Base-by-base conservation (phyloP, 2,113 vertebrate genomes). In the Rattus norvegicus region DNA sequence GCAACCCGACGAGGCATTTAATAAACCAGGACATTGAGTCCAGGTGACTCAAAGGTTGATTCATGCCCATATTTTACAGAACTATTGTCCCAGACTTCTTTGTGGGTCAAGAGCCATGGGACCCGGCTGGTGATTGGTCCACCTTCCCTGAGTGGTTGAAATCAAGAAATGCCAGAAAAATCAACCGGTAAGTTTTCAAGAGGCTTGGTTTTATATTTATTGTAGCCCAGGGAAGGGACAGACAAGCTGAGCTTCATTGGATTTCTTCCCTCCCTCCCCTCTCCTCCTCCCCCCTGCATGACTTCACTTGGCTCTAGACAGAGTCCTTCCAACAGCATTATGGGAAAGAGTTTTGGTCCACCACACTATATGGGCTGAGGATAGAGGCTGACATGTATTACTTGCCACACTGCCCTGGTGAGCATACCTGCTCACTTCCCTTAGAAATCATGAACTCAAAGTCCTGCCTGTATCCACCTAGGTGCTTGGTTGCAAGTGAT, bases 41-140 rank as follows among this genome's bases (percentile, higher is more conserved):
- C 9, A n/a, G 5, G 1, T 20, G 30, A 43, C 30, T 30, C 36
- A 33, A 65, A n/a, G 13, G 20, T 28, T 72, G 49, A 11, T 3
- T 8, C 6, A 1, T 1, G 8, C 92, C 81, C 65, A 1, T 97
- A 43, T 96, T 92, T 69, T 83, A 52, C 95, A 99, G 99, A 92
- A 97, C 99, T 10, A 97, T 99, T 59, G 98, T 99, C 86, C 99
- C 99, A 77, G 99, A 99, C 95, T 99, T 99, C 98, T 99, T 98
- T 88, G 98, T 99, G 47, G 99, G 99, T 11, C 99, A 99, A 96
- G 98, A 99, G 28, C 99, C 99, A 0, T 99, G 99, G 99, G 98
- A 87, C 80, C 97, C 99, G 72, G 97, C 98, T 47, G 63, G 97
- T 49, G 99, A 99, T 97, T 99, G 98, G 99, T 97, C 98, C 91